These are phyloP conservation scores for Drosophila tanythrix DNA, from an alignment of 2,888 invertebrate genomes.

Conservation along the genomic window DNA sequence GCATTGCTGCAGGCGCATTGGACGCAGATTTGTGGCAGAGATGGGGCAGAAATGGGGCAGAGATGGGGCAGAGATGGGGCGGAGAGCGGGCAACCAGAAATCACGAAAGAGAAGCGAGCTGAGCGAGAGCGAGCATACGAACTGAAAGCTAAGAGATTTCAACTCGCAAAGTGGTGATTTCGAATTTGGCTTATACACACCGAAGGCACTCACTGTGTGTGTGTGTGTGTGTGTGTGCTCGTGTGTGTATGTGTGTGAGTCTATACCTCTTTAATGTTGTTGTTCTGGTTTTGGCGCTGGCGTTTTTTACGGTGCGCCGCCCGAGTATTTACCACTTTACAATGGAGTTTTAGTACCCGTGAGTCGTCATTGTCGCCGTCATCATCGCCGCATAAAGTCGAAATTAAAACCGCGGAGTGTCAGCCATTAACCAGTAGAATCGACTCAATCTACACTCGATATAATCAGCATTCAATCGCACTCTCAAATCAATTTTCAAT, in stretches of 20 bases:
- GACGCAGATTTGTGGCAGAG: slow-evolving; percentile 3
- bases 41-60: background rate
- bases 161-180: slow-evolving; percentile 79
- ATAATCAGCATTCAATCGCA: slow-evolving; percentile 53
- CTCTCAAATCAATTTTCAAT: slow-evolving; percentile 38
- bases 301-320: slow-evolving; percentile 79
- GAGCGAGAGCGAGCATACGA: slow-evolving; percentile 57
- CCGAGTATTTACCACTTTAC: slow-evolving; percentile 82
- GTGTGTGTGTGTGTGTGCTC: slow-evolving; percentile 10
- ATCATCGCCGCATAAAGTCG: slow-evolving; percentile 83
- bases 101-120: slow-evolving; percentile 59
- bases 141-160: slow-evolving; percentile 71
- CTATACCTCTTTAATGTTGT: slow-evolving; percentile 72
- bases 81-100: slow-evolving; percentile 29
- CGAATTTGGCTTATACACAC: slow-evolving; percentile 62
- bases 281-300: slow-evolving; percentile 80
- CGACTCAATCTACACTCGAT: slow-evolving; percentile 56
- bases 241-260: slow-evolving; percentile 34
- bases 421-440: slow-evolving; percentile 73
- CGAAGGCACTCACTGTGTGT: slow-evolving; percentile 13
- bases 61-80: background rate
- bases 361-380: slow-evolving; percentile 83
- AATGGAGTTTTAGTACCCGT: slow-evolving; percentile 82
- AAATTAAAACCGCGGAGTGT: slow-evolving; percentile 81
- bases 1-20: slow-evolving; percentile 1